Conservation (phyloP, 2,113 vertebrate species). For the Plecturocebus donacophilus region DNA sequence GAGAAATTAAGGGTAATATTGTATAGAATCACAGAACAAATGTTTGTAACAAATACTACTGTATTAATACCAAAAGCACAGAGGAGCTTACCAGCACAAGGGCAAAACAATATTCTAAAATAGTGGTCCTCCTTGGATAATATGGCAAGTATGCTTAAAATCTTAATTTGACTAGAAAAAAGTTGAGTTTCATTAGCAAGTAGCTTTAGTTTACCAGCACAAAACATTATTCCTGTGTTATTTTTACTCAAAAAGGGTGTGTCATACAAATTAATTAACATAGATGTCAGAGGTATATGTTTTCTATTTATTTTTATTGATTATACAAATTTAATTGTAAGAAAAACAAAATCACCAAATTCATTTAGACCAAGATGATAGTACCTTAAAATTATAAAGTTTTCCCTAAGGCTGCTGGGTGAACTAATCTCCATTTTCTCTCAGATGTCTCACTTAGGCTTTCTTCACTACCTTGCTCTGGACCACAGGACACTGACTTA, state of each 20-base stretch:
- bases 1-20: background rate
- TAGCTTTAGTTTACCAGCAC: background rate
- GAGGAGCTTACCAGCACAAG: background rate
- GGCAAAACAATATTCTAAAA: background rate
- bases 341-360: background rate
- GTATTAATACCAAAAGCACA: background rate
- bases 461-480: background rate
- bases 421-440: background rate
- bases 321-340: background rate
- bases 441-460: background rate
- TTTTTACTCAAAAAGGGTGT: background rate
- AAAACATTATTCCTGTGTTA: background rate
- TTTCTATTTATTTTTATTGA: background rate
- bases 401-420: background rate
- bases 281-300: background rate
- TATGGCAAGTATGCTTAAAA: background rate
- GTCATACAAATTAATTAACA: background rate
- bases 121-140: background rate
- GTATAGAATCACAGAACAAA: background rate
- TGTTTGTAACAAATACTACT: background rate
- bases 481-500: fast-evolving
- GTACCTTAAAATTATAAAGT: background rate
- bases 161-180: background rate
- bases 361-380: background rate
- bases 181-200: background rate